Base-by-base conservation (phyloP, 2,888 invertebrate genomes). In the Agrotis exclamationis region DNA sequence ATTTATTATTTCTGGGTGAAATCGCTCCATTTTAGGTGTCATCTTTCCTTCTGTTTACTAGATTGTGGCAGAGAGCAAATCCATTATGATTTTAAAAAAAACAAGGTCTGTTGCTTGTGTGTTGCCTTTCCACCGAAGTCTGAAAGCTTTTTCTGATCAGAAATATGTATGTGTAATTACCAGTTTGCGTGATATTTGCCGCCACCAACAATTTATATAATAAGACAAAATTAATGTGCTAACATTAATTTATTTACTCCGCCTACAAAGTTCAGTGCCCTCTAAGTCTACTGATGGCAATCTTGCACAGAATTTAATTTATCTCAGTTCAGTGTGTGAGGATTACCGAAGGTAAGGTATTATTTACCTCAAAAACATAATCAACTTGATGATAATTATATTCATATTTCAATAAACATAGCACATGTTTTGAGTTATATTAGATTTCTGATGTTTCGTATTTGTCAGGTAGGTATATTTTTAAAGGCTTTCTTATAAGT, bases 171-270 rank as follows among this genome's bases (percentile, higher is more conserved):
- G n/a, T n/a, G n/a, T n/a, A n/a, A n/a, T n/a, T n/a, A n/a, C n/a
- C n/a, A n/a, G 3, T 20, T 7, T 16, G 39, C 22, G 28, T 50
- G 22, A 22, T 48, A 4, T 59, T 39, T 39, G 28, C 20, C 24
- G 16, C 45, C 45, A 22, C 14, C 14, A n/a, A 47, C 5, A 33
- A 45, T 68, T 53, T 47, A 47, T 47, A 6, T 33, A 28, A 45
- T 33, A 14, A 54, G 28, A n/a, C 33, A 16, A n/a, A 48, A 54
- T 33, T 47, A 28, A 39, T 66, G 24, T 59, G 16, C 13, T 13
- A 16, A 56, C n/a, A 56, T 56, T 56, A 18, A 39, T 47, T 44
- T 54, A 60, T 44, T 62, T 70, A 70, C 33, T 39, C 28, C 1
- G n/a, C 22, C 44, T 28, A 54, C 39, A n/a, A 13, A 16, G 72